A percentile compares a stretch with the other conserved stretches of the same genome.
Conservation (phyloP, 2,888 invertebrate genomes). For the Tenthredo scrophulariae region DNA sequence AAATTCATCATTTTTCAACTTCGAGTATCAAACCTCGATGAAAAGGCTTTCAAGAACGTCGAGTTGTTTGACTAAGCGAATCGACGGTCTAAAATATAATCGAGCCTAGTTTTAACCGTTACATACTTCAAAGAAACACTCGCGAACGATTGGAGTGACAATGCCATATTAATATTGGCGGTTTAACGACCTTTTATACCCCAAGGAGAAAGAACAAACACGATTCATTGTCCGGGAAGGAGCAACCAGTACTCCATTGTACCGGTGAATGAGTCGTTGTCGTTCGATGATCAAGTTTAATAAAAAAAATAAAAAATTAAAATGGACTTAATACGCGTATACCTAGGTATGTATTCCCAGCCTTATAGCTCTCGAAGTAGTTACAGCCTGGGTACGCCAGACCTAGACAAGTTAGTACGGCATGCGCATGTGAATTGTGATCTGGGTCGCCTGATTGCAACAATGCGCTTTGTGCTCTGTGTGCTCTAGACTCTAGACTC, state of each 20-base stretch:
- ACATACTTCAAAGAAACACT: slow-evolving; percentile 39
- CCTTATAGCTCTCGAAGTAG: slow-evolving; percentile 13
- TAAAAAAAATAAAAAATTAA: background rate
- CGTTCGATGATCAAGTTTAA: slow-evolving; percentile 33
- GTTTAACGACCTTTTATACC: slow-evolving; percentile 52
- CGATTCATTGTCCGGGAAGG: slow-evolving; percentile 39
- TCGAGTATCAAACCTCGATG: background rate
- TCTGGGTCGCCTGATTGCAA: slow-evolving; percentile 71
- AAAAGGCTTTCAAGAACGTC: slow-evolving; percentile 10
- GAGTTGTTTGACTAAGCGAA: slow-evolving; percentile 38
- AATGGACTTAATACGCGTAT: background rate
- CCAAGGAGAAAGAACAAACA: slow-evolving; percentile 50
- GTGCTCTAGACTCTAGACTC: slow-evolving; percentile 42
- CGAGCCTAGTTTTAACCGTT: slow-evolving; percentile 47
- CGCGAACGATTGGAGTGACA: slow-evolving; percentile 49
- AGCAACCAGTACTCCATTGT: slow-evolving; percentile 32
- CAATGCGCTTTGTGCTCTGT: slow-evolving; percentile 70
- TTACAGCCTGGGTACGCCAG: background rate
- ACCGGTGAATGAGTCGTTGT: slow-evolving; percentile 40
- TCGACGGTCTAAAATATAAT: slow-evolving; percentile 33
- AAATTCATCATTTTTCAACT: background rate
- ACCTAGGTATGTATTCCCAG: background rate
- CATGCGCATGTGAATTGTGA: slow-evolving; percentile 60
- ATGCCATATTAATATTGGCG: slow-evolving; percentile 51
- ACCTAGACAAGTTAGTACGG: slow-evolving; percentile 35